A percentile compares a stretch with the other conserved stretches of the same genome.
Evolutionary conservation across 2,888 invertebrate genomes (phyloP).

Genomic region (Alviniconcha strummeri): DNA sequence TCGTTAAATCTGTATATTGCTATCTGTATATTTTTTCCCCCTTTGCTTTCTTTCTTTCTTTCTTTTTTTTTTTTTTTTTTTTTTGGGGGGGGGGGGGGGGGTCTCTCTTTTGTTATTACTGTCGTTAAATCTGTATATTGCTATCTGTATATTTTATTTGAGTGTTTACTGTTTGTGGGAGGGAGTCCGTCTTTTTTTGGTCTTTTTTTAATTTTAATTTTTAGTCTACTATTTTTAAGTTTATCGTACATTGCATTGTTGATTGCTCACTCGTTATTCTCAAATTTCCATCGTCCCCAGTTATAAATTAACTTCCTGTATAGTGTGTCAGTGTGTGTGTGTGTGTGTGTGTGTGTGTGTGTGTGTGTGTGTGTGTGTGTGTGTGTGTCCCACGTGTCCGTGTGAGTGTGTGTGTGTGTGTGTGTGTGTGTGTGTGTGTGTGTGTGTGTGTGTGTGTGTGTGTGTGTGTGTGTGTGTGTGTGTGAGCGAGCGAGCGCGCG

Average conservation of each 20-base stretch:
- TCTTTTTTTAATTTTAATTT: background rate
- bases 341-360: background rate
- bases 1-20: background rate
- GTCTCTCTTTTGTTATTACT: background rate
- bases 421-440: background rate
- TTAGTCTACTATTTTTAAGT: background rate
- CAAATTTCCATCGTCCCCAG: too few species aligned
- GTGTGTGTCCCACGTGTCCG: background rate
- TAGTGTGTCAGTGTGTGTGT: background rate
- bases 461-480: conserved; percentile 2
- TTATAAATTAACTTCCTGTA: background rate
- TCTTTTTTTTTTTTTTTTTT: background rate
- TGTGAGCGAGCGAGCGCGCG: background rate
- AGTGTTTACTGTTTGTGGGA: background rate
- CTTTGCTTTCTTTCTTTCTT: background rate
- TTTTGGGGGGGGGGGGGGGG: background rate
- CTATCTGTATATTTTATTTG: background rate
- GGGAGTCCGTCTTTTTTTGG: background rate
- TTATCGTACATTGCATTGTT: background rate
- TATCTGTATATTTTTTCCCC: background rate
- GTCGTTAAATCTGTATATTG: background rate
- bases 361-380: background rate
- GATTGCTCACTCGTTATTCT: background rate
- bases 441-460: background rate
- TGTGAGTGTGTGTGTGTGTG: background rate